These are phyloP conservation scores for Orius insidiosus DNA, from an alignment of 1,140 invertebrate genomes.

Conservation along the genomic window DNA sequence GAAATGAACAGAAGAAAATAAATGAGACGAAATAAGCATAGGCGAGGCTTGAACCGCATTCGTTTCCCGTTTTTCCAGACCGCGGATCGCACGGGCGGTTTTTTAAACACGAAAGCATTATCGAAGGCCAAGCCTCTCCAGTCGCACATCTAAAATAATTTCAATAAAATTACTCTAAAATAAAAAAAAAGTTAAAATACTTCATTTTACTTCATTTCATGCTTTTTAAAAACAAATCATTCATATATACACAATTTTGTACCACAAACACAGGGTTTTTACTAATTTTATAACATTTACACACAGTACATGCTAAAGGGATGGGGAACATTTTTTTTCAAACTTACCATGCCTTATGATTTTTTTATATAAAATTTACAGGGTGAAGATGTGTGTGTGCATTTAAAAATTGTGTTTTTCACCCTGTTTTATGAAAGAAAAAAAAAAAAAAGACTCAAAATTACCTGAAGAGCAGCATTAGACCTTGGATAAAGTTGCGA, in stretches of 20 bases:
- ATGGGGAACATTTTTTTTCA: too few relatives aligned
- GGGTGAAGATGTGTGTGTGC: slow-evolving; percentile 1
- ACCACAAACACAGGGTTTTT: not conserved
- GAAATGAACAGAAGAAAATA: slow-evolving; percentile 99
- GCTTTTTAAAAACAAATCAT: slow-evolving; percentile 4
- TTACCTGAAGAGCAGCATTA: slow-evolving; percentile 99
- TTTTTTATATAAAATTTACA: not conserved
- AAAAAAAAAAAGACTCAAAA: too few relatives aligned
- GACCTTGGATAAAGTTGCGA: slow-evolving; percentile 91
- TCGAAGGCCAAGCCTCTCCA: slow-evolving; percentile 97
- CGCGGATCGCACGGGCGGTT: slow-evolving; percentile 57
- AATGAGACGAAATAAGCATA: slow-evolving; percentile 99
- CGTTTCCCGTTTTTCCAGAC: slow-evolving; percentile 44
- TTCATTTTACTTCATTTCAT: too few relatives aligned
- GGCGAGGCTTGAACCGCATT: slow-evolving; percentile 88
- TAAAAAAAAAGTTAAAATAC: slow-evolving; percentile 17
- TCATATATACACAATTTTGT: not conserved
- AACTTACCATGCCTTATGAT: not conserved
- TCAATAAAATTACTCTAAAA: slow-evolving; percentile 8
- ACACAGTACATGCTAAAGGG: not conserved
- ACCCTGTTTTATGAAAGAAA: too few relatives aligned
- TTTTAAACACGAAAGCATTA: slow-evolving; percentile 92
- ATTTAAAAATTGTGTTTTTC: too few relatives aligned
- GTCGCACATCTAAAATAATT: slow-evolving; percentile 82
- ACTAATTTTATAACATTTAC: not conserved